Conservation (phyloP, 2,797 vertebrate genomes). For the Parotocinclus haroldoi region DNA sequence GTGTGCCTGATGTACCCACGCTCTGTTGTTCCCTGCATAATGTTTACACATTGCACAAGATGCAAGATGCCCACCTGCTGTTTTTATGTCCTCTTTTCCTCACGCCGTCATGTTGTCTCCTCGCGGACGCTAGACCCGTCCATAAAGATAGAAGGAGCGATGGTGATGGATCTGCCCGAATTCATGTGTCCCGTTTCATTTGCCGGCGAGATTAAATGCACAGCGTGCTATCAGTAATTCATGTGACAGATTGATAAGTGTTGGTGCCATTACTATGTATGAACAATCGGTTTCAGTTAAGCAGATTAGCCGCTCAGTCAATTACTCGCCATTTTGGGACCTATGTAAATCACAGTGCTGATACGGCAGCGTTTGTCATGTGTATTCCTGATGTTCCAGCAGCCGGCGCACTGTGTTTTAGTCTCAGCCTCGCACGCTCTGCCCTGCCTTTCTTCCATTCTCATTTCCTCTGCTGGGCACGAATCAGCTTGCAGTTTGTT, state of each 20-base stretch:
- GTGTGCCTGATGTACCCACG: too few relatives aligned
- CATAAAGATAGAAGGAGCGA: constrained; percentile 27
- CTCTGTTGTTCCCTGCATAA: too few relatives aligned
- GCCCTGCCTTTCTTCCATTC: constrained; percentile 14
- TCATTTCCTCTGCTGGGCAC: constrained; percentile 25
- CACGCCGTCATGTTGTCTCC: constrained; percentile 13
- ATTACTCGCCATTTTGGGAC: constrained; percentile 46
- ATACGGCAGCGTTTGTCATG: neutral
- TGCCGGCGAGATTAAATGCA: constrained; percentile 43
- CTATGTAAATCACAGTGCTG: constrained; percentile 38
- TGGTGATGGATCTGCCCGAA: constrained; percentile 38
- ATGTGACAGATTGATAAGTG: constrained; percentile 42
- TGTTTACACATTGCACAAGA: too few relatives aligned
- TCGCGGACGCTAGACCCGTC: constrained; percentile 20
- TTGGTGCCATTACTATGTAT: constrained; percentile 48
- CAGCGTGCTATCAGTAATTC: constrained; percentile 34
- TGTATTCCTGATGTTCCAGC: constrained; percentile 7
- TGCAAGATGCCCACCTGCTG: neutral
- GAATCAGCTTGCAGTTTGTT: constrained; percentile 40
- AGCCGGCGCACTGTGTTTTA: constrained; percentile 15
- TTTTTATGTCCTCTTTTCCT: neutral
- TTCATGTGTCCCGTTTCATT: constrained; percentile 43
- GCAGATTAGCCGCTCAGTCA: constrained; percentile 45
- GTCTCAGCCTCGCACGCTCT: constrained; percentile 16
- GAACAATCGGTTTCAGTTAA: constrained; percentile 50